A percentile compares a stretch with the other conserved stretches of the same genome.
phyloP scores from a whole-genome alignment of 2,888 invertebrate species.

The Eubasilissa splendida region DNA sequence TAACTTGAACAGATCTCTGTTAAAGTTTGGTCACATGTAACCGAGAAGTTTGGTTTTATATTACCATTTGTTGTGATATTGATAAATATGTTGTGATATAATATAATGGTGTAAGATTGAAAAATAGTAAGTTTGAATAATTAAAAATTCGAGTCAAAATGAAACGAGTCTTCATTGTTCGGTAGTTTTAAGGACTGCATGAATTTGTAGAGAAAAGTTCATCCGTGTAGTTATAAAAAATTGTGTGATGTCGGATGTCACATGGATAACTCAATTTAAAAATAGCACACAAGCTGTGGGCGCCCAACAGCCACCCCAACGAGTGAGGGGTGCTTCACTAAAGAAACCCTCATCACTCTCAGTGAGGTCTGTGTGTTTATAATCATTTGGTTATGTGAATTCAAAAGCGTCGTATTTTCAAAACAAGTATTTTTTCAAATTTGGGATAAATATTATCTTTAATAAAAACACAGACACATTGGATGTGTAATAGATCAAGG shows the following conservation, averaged over 20 bases:
- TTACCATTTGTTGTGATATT: too few relatives aligned
- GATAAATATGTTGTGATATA: too few relatives aligned
- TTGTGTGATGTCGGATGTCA: conserved; percentile 12
- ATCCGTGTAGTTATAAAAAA: not conserved
- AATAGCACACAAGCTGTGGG: conserved; percentile 20
- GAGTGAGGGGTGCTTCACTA: not conserved
- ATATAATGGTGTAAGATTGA: too few relatives aligned
- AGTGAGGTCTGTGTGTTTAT: not conserved
- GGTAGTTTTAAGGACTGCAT: too few relatives aligned
- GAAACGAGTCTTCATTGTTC: too few relatives aligned
- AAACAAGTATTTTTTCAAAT: not conserved
- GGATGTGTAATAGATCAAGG: conserved; percentile 14
- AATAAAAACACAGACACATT: conserved; percentile 30
- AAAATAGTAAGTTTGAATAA: too few relatives aligned
- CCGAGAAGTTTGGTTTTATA: too few relatives aligned
- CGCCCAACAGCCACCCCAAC: not conserved
- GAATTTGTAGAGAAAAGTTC: not conserved
- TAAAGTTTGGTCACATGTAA: too few relatives aligned
- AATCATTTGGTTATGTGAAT: conserved; percentile 1
- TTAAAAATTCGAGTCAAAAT: too few relatives aligned
- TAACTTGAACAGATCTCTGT: too few relatives aligned
- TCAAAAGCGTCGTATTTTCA: not conserved
- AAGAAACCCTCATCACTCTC: not conserved
- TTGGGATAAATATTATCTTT: not conserved
- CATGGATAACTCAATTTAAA: conserved; percentile 34